Conservation (phyloP, 1,140 invertebrate species). For the Brachionus calyciflorus region DNA sequence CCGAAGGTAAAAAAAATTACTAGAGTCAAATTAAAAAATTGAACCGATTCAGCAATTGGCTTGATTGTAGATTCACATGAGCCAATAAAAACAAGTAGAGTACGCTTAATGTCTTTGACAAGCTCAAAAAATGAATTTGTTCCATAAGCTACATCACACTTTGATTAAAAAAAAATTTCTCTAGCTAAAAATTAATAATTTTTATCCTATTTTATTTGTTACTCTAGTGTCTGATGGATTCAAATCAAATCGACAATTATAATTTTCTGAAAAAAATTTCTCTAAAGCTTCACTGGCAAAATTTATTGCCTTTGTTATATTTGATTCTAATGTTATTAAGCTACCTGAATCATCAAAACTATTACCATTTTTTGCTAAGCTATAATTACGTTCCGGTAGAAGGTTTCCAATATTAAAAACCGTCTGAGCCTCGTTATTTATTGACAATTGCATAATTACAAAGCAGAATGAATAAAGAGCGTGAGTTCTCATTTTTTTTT, state of each 20-base stretch:
- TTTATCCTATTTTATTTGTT: too few species aligned
- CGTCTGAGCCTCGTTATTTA: background rate
- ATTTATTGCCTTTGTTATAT: background rate
- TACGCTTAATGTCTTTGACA: constrained; percentile 28
- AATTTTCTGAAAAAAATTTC: background rate
- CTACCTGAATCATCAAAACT: background rate
- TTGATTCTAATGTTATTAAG: too few species aligned
- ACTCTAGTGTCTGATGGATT: background rate
- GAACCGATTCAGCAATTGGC: constrained; percentile 42
- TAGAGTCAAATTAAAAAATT: constrained; percentile 45
- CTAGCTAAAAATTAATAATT: too few species aligned
- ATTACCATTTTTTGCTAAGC: background rate
- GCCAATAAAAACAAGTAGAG: constrained; percentile 24
- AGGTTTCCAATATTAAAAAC: background rate
- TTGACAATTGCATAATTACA: too few species aligned
- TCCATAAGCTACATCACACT: constrained; percentile 45
- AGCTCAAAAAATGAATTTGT: constrained; percentile 44
- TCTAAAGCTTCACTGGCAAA: background rate
- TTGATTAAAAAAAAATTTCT: background rate
- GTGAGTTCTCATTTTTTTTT: too few species aligned
- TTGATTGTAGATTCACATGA: constrained; percentile 36
- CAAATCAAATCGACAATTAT: background rate
- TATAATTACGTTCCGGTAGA: background rate
- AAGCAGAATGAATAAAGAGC: too few species aligned
- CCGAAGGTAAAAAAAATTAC: background rate